These are phyloP conservation scores for Chiroxiphia lanceolata DNA, from an alignment of 2,797 vertebrate genomes.

Conservation along the genomic window DNA sequence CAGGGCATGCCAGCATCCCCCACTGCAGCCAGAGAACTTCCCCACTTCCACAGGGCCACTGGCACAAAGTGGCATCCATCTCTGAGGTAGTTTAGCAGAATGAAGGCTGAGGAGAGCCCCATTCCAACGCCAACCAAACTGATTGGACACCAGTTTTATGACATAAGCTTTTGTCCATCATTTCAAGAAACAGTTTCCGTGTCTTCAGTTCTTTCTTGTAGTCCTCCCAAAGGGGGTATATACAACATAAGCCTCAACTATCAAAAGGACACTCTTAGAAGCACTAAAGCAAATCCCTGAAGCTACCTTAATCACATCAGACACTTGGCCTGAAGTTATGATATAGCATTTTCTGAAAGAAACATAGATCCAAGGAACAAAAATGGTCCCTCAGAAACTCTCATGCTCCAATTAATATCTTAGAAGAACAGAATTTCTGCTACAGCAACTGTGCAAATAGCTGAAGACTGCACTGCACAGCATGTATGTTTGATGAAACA, in stretches of 20 bases:
- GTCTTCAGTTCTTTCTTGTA: not conserved
- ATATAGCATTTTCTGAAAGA: not conserved
- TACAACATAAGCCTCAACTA: not conserved
- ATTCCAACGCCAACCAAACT: not conserved
- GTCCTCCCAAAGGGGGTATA: not conserved
- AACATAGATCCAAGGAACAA: not conserved
- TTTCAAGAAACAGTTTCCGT: not conserved
- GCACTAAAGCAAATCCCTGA: not conserved
- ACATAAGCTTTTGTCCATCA: not conserved
- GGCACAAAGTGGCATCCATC: not conserved
- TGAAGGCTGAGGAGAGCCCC: not conserved
- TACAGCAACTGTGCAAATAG: not conserved
- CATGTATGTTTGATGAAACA: not conserved
- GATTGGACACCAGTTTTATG: not conserved
- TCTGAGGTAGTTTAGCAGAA: not conserved
- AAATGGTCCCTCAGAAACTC: not conserved
- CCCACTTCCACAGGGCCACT: not conserved
- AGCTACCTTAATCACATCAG: not conserved
- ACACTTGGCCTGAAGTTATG: not conserved
- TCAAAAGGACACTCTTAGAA: not conserved
- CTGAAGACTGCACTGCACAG: not conserved
- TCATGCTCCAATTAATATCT: not conserved
- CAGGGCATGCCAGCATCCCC: not conserved
- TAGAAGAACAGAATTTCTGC: not conserved
- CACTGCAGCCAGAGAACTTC: not conserved